Percentiles rank a stretch among this genome's conserved stretches.
Conservation (phyloP, 2,113 vertebrate genomes). For the Paedocypris sp. region DNA sequence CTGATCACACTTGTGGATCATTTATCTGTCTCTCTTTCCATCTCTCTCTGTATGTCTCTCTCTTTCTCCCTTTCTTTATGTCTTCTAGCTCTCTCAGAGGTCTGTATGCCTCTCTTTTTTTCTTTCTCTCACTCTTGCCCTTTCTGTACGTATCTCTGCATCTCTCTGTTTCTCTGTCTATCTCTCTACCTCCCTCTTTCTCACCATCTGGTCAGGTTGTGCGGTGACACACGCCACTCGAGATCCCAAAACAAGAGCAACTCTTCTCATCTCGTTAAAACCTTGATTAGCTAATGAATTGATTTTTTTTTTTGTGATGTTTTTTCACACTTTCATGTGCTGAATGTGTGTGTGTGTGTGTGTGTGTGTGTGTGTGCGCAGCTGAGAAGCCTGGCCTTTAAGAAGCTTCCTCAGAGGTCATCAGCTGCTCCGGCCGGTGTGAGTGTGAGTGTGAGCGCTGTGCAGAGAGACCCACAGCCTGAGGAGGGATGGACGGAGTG, state of each 20-base stretch:
- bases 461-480: slow-evolving; percentile 44
- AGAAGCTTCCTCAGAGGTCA: slow-evolving; percentile 85
- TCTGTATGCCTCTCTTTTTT: not conserved
- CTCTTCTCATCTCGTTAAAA: no score
- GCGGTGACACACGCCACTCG: no score
- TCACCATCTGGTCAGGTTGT: no score
- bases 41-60: not conserved
- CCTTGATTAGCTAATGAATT: no score
- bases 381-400: slow-evolving; percentile 89
- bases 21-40: not conserved
- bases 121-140: not conserved
- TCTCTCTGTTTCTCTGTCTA: no score
- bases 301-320: no score
- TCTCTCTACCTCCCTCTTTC: no score
- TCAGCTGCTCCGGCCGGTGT: slow-evolving; percentile 57
- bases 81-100: not conserved
- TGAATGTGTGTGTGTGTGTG: no score
- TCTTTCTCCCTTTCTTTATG: not conserved
- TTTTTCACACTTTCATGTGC: no score
- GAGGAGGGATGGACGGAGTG: slow-evolving; percentile 83
- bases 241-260: no score
- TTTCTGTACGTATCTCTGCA: no score
- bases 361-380: slow-evolving; percentile 36
- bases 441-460: slow-evolving; percentile 44
- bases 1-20: no score